Percentiles rank a stretch among this genome's conserved stretches.
Evolutionary conservation across 1,140 invertebrate species (phyloP).

Genomic region (Trichomalopsis sarcophagae): DNA sequence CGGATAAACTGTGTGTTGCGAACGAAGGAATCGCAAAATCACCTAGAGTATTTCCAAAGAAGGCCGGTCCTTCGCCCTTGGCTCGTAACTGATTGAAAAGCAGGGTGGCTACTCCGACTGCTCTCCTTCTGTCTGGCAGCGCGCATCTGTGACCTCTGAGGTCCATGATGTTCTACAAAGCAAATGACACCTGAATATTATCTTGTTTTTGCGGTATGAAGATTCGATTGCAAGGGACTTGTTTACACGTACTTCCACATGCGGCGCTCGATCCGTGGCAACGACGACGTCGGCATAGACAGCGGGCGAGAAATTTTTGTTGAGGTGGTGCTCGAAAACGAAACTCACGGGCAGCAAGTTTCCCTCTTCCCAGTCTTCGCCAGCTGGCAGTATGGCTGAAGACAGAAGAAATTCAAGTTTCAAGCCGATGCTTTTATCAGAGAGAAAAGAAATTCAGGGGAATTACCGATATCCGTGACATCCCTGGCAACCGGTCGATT

Average conservation of each 20-base stretch:
- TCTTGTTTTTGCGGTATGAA: background rate
- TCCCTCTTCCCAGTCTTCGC: constrained; percentile 66
- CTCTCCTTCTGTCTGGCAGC: constrained; percentile 57
- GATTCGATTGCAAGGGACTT: background rate
- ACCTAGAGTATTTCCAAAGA: constrained; percentile 75
- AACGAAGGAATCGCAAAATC: constrained; percentile 44
- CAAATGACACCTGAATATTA: background rate
- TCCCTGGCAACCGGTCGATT: constrained; percentile 73
- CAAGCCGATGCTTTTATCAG: background rate
- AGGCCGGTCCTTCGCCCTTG: constrained; percentile 74
- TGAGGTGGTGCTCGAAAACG: constrained; percentile 72
- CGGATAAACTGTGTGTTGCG: background rate
- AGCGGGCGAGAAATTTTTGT: constrained; percentile 64
- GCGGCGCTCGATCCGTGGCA: constrained; percentile 65
- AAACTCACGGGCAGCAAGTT: constrained; percentile 72
- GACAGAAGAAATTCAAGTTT: background rate
- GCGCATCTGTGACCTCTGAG: constrained; percentile 74
- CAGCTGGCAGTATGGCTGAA: constrained; percentile 74
- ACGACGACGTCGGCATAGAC: constrained; percentile 77
- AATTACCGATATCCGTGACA: constrained; percentile 74
- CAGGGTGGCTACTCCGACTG: constrained; percentile 54
- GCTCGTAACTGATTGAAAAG: constrained; percentile 69
- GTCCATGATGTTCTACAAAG: constrained; percentile 71
- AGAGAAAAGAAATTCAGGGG: too few relatives aligned
- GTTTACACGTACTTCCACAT: constrained; percentile 57